Evolutionary conservation across 2,888 invertebrate genomes (phyloP).

Genomic region (Parasteatoda lunata): DNA sequence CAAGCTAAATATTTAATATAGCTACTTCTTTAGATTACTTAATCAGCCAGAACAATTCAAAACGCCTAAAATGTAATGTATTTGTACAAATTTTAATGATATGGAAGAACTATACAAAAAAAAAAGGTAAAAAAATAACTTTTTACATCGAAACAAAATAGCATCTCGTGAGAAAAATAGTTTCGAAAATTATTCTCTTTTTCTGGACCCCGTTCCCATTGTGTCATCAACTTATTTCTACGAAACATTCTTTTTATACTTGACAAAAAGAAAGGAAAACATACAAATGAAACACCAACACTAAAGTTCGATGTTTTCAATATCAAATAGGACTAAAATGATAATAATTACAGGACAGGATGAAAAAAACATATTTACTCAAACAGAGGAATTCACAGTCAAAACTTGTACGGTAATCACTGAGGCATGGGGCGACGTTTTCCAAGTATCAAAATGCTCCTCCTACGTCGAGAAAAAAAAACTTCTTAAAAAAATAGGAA

Average conservation of each 20-base stretch:
- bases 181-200: not conserved
- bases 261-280: not conserved
- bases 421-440: not conserved
- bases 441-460: not conserved
- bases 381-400: constrained; percentile 19
- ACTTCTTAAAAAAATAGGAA: too few relatives aligned
- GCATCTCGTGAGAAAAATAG: not conserved
- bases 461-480: not conserved
- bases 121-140: not conserved
- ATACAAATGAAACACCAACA: not conserved
- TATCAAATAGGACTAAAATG: constrained; percentile 40
- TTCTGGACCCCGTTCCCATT: not conserved
- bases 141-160: not conserved
- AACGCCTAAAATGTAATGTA: too few relatives aligned
- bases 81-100: too few relatives aligned
- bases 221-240: not conserved
- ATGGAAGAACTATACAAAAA: too few relatives aligned
- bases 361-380: not conserved
- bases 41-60: too few relatives aligned
- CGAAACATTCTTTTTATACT: not conserved
- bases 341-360: constrained; percentile 38
- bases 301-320: constrained; percentile 7
- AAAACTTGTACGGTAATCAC: not conserved
- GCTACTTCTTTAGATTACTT: too few relatives aligned
- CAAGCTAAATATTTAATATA: too few relatives aligned